Conservation (phyloP, 1,140 invertebrate genomes). For the Drosophila kepulauana region DNA sequence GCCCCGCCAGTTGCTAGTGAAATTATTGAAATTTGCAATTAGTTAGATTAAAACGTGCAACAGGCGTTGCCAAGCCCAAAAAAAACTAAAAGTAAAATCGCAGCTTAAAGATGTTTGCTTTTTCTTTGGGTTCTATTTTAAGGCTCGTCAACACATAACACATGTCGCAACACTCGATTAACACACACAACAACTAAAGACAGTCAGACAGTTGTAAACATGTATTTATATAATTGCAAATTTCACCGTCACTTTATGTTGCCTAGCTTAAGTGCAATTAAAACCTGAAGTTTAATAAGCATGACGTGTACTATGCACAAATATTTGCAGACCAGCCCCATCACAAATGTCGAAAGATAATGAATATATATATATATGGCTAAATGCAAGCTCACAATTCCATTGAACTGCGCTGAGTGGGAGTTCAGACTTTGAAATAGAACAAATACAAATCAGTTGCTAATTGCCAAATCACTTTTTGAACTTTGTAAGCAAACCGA, state of each 20-base stretch:
- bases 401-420: slow-evolving; percentile 3
- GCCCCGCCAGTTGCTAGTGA: slow-evolving; percentile 32
- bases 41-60: slow-evolving; percentile 60
- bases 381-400: not conserved
- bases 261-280: slow-evolving; percentile 71
- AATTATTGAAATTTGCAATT: slow-evolving; percentile 80
- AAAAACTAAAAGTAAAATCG: not conserved
- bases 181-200: slow-evolving; percentile 7
- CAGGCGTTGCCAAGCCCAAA: slow-evolving; percentile 44
- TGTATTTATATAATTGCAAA: slow-evolving; percentile 77
- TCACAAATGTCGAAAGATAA: slow-evolving; percentile 10
- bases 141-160: slow-evolving; percentile 14
- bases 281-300: slow-evolving; percentile 41
- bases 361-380: slow-evolving; percentile 4
- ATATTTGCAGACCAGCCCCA: slow-evolving; percentile 45
- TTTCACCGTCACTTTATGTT: slow-evolving; percentile 70
- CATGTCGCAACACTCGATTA: slow-evolving; percentile 15
- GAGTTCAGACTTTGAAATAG: not conserved
- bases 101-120: slow-evolving; percentile 14
- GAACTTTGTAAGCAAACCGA: slow-evolving; percentile 2
- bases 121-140: slow-evolving; percentile 64
- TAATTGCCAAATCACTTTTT: slow-evolving; percentile 5
- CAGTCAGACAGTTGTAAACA: slow-evolving; percentile 40
- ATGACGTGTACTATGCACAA: slow-evolving; percentile 43
- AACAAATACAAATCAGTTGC: slow-evolving; percentile 10